Evolutionary conservation across 2,888 invertebrate genomes (phyloP).

Genomic region (Limnephilus marmoratus): DNA sequence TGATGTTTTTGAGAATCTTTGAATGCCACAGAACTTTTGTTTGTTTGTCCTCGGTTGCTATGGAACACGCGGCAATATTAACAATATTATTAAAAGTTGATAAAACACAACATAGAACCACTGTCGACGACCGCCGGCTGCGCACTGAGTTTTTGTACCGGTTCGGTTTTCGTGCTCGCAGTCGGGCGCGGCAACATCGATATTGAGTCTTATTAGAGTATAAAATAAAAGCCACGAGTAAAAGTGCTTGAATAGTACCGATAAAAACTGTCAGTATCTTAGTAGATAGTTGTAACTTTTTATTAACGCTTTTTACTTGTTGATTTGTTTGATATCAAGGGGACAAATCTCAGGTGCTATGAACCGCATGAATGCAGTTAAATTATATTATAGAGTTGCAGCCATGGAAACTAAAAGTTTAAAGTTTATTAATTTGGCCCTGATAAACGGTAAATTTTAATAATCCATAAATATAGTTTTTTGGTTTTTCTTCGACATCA

Average conservation of each 20-base stretch:
- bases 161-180: slow-evolving; percentile 39
- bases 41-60: slow-evolving; percentile 46
- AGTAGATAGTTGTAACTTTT: background rate
- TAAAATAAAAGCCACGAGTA: background rate
- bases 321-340: background rate
- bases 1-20: slow-evolving; percentile 11
- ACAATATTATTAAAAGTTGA: background rate
- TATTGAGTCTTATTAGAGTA: background rate
- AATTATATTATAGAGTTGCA: slow-evolving; percentile 10
- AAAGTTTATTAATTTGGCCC: background rate
- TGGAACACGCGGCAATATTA: slow-evolving; percentile 38
- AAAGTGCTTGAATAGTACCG: background rate
- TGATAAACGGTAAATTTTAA: background rate
- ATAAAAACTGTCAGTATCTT: background rate
- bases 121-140: background rate
- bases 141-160: slow-evolving; percentile 43
- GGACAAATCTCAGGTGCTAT: slow-evolving; percentile 47
- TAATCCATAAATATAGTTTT: background rate
- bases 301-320: slow-evolving; percentile 6
- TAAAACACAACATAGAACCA: background rate
- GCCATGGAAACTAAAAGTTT: background rate
- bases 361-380: slow-evolving; percentile 48
- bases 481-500: background rate
- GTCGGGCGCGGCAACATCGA: background rate
- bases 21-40: slow-evolving; percentile 19